Evolutionary conservation across 1,140 invertebrate species (phyloP).

Genomic region (Pollicipes pollicipes): DNA sequence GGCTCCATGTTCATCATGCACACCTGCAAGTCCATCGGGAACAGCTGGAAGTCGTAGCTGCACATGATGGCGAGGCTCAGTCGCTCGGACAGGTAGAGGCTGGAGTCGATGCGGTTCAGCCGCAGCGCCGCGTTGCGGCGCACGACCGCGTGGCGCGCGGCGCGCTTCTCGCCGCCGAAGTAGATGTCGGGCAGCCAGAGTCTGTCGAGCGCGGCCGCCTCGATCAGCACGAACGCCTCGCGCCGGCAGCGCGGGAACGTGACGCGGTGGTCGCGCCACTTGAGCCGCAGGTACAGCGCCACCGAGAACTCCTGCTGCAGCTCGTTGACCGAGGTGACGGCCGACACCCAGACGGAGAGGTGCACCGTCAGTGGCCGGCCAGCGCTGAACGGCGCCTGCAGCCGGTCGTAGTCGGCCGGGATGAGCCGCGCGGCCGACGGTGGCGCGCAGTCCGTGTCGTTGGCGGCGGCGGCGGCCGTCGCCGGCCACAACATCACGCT

Average conservation of each 20-base stretch:
- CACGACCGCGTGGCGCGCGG: neutral
- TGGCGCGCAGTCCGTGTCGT: neutral
- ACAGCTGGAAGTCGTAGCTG: constrained; percentile 14
- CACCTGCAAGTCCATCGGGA: constrained; percentile 12
- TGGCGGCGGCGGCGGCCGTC: neutral
- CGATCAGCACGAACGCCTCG: neutral
- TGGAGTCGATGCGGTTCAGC: neutral
- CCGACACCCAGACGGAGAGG: neutral
- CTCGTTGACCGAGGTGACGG: neutral
- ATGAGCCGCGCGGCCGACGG: neutral
- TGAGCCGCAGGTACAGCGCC: neutral
- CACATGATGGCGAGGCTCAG: constrained; percentile 9
- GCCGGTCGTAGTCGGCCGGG: neutral
- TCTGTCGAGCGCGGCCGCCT: neutral
- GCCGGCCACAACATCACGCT: neutral
- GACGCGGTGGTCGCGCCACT: neutral
- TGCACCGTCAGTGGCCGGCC: neutral
- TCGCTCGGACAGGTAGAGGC: neutral
- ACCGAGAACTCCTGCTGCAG: neutral
- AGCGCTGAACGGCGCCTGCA: neutral
- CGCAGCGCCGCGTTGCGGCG: neutral
- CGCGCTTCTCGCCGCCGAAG: neutral
- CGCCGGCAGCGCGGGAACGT: neutral
- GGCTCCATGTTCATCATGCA: constrained; percentile 3
- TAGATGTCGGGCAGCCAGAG: neutral